These are phyloP conservation scores for Tympanuchus pallidicinctus DNA, from an alignment of 2,113 vertebrate genomes.

Conservation along the genomic window DNA sequence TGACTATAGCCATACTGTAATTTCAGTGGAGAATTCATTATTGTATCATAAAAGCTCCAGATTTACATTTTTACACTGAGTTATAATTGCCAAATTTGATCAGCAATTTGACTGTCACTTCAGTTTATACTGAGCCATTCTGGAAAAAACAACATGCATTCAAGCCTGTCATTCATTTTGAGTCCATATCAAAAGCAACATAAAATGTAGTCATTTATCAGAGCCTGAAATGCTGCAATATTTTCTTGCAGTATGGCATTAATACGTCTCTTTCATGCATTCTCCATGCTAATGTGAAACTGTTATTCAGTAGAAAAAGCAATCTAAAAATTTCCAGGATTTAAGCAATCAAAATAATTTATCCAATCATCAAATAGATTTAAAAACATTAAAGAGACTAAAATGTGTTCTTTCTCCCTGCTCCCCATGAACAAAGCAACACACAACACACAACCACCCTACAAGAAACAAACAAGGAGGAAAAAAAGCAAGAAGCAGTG, in stretches of 20 bases:
- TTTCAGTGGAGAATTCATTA: neutral
- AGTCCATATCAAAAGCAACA: slow-evolving; percentile 33
- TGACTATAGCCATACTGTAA: neutral
- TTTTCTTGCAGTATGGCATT: slow-evolving; percentile 21
- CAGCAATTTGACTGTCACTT: slow-evolving; percentile 62
- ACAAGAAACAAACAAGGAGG: neutral
- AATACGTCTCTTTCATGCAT: slow-evolving; percentile 24
- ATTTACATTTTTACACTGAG: slow-evolving; percentile 55
- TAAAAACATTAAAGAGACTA: slow-evolving; percentile 1
- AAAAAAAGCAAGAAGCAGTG: neutral
- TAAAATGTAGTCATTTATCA: slow-evolving; percentile 44
- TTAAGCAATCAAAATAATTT: slow-evolving; percentile 1
- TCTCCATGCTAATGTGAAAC: slow-evolving; percentile 33
- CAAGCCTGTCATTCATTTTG: slow-evolving; percentile 53
- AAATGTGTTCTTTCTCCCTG: neutral
- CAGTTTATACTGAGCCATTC: slow-evolving; percentile 44
- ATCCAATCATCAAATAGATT: neutral
- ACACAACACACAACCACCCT: neutral
- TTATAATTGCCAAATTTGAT: slow-evolving; percentile 55
- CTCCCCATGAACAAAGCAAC: neutral
- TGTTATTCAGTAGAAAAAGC: slow-evolving; percentile 17
- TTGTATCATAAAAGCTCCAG: slow-evolving; percentile 8
- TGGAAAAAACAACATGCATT: slow-evolving; percentile 43
- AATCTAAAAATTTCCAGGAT: slow-evolving; percentile 30
- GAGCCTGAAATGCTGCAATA: slow-evolving; percentile 46